Evolutionary conservation across 2,888 invertebrate species (phyloP), one percentile per base, ranked within the genome.

Genomic region (Eupsilia transversa): DNA sequence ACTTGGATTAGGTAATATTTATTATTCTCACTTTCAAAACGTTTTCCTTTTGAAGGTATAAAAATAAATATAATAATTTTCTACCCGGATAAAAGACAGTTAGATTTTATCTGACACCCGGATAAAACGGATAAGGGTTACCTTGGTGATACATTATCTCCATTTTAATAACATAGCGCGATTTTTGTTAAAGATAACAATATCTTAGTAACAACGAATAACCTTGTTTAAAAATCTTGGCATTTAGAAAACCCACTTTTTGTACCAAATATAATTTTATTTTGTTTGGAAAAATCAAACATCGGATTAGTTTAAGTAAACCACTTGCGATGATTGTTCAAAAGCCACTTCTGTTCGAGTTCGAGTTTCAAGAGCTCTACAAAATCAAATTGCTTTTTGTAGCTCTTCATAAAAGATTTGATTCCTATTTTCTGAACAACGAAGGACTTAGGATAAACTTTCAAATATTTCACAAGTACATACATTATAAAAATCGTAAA

Each of bases 11-110:
- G 17, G 17, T 30, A 20, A 59, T 30, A 74, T 66, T 60, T 60
- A 52, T 30, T 20, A 43, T 43, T 33, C 0, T 10, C 35, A 43
- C 4, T 30, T 74, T 35, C 43, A 52, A n/a, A 20, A 33, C 5
- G 30, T 30, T 74, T 33, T 57, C 43, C 43, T 30, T 73, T 41
- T 49, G n/a, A 23, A 41, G 38, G 6, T 52, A 75, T 52, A 43
- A 61, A 74, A 74, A 61, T 49, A 59, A 33, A 74, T 27, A 20
- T 23, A 38, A 59, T 43, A 5, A 38, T 61, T 75, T 61, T 14
- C 3, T 17, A 33, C 7, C 3, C 33, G 46, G 30, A 27, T 54
- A 46, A 43, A 76, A 67, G 23, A 6, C 14, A 14, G 33, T n/a
- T 59, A 49, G 12, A 52, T 73, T 59, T 59, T 49, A 27, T 27